Percentiles rank a stretch among this genome's conserved stretches.
These are phyloP conservation scores for Camptogramma bilineatum DNA, from an alignment of 2,888 invertebrate species.

Conservation along the genomic window DNA sequence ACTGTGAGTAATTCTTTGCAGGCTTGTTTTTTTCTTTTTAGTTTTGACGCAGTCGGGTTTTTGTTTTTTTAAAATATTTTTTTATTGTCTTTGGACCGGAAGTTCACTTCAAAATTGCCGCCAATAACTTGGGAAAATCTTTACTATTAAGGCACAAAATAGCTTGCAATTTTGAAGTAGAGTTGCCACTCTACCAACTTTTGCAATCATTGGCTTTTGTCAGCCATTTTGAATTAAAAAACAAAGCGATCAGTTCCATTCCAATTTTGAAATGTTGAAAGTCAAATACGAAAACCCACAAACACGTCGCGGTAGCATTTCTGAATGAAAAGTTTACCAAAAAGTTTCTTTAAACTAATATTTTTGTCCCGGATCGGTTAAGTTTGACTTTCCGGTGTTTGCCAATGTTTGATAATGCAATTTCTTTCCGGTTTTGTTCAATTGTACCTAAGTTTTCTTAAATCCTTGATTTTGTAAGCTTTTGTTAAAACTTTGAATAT, in stretches of 20 bases:
- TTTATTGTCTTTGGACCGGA: constrained; percentile 11
- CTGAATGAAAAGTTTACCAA: constrained; percentile 43
- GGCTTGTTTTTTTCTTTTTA: no score
- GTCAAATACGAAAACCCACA: constrained; percentile 51
- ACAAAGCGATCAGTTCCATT: constrained; percentile 48
- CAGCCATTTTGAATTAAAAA: constrained; percentile 52
- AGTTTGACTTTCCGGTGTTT: constrained; percentile 53
- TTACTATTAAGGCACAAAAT: not conserved
- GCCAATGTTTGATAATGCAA: constrained; percentile 49
- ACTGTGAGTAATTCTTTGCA: no score
- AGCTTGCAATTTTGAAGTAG: not conserved
- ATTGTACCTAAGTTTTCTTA: constrained; percentile 3
- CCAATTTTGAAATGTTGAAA: constrained; percentile 43
- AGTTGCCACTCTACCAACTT: constrained; percentile 7
- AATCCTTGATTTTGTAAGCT: constrained; percentile 4
- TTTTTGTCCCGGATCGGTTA: constrained; percentile 48
- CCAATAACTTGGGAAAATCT: constrained; percentile 10
- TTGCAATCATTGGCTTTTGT: constrained; percentile 26
- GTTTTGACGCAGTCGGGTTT: no score
- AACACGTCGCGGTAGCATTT: constrained; percentile 50
- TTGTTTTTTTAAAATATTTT: no score
- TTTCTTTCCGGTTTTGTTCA: constrained; percentile 16
- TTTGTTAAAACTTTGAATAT: not conserved
- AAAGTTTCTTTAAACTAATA: constrained; percentile 53
- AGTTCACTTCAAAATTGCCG: constrained; percentile 14